Evolutionary conservation across 2,797 vertebrate species (phyloP), one percentile per base, ranked within the genome.

Genomic region (Melanotaenia trifasciata): DNA sequence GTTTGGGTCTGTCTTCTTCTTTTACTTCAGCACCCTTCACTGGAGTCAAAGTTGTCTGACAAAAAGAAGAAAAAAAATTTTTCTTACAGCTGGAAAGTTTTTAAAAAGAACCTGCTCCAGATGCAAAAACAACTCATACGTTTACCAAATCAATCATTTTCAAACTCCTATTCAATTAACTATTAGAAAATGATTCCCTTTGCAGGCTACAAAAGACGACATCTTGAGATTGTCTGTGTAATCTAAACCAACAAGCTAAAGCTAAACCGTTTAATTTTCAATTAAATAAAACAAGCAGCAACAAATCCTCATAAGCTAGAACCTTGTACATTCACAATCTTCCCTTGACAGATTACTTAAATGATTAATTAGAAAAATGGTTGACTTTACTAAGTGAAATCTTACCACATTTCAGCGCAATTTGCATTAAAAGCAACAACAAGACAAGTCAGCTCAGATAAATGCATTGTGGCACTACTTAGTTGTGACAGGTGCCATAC

Each of bases 1-100:
- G 96, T 92, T 98, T 99, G 1, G 96, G 96, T 67, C 95, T 94
- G 57, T 99, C 98, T 70, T 98, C 98, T 5, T 99, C 91, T 78
- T 99, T 98, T 62, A 90, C 94, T 72, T 99, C 97, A 0, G 94
- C 94, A 0, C 96, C 95, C 84, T 99, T 99, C 51, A 99, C 95
- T 0, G 98, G 98, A 26, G 98, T 99, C 83, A 96, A 91, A 0
- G 97, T 97, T 0, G 96, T 94, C 98, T 99, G 88, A 4, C 68
- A 13, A 54, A 20, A 36, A 9, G 22, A 4, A 14, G 1, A 18
- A 1, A 16, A 43, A 4, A 5, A 6, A 0, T 5, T 18, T 43
- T 43, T 43, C 14, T 43, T 43, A 16, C 38, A 40, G 14, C 3
- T 40, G 38, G 18, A 8, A 20, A 6, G 16, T 14, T 40, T 40